These are phyloP conservation scores for Cranoglanis bouderius DNA, from an alignment of 2,113 vertebrate genomes.

Conservation along the genomic window DNA sequence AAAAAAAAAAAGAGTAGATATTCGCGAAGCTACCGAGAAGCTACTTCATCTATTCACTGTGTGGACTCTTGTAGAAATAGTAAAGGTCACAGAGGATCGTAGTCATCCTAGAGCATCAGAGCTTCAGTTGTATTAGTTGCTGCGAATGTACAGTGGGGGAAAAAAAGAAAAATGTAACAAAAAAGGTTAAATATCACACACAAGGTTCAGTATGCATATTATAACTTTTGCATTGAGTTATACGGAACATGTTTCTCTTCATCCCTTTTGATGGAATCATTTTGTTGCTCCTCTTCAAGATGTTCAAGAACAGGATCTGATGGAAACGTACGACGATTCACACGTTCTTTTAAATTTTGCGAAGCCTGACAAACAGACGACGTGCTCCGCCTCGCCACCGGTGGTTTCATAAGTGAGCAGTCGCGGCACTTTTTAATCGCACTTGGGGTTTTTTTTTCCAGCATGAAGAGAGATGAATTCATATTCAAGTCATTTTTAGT, in stretches of 20 bases:
- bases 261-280: too few species aligned
- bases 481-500: constrained; percentile 37
- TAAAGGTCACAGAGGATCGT: not conserved
- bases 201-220: not conserved
- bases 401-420: constrained; percentile 18
- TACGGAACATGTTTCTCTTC: not conserved
- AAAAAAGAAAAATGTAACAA: not conserved
- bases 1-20: not conserved
- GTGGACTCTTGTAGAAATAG: not conserved
- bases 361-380: not conserved
- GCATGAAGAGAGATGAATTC: constrained; percentile 35
- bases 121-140: not conserved
- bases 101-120: not conserved
- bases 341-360: not conserved
- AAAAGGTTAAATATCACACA: not conserved
- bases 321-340: not conserved
- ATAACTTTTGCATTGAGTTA: not conserved
- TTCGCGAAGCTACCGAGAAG: not conserved
- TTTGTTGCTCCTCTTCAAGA: not conserved
- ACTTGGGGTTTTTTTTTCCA: not conserved
- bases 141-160: not conserved
- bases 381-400: not conserved
- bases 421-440: constrained; percentile 10
- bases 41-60: not conserved
- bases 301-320: not conserved